Evolutionary conservation across 2,888 invertebrate genomes (phyloP).

Genomic region (Adineta ricciae): DNA sequence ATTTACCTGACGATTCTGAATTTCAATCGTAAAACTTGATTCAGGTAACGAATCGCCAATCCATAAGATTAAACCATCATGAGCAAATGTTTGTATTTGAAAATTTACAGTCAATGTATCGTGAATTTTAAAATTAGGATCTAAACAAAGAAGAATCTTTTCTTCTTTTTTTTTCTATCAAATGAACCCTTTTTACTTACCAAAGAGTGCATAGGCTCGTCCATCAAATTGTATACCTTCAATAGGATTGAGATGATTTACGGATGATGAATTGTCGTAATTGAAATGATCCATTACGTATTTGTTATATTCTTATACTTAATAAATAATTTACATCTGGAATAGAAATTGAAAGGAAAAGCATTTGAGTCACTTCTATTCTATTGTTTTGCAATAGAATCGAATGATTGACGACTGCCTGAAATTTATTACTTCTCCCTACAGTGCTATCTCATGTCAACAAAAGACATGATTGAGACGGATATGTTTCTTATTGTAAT

Average conservation of each 20-base stretch:
- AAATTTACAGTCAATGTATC: not conserved
- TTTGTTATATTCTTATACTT: not conserved
- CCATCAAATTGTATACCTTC: constrained; percentile 21
- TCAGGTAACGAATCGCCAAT: not conserved
- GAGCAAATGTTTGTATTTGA: constrained; percentile 19
- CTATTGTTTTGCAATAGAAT: not conserved
- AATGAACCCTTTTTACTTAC: not conserved
- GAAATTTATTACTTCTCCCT: not conserved
- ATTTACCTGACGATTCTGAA: not conserved
- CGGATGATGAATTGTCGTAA: not conserved
- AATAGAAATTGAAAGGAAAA: not conserved
- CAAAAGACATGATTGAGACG: not conserved
- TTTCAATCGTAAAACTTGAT: constrained; percentile 3
- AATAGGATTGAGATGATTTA: not conserved
- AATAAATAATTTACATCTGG: not conserved
- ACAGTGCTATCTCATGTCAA: not conserved
- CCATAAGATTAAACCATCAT: not conserved
- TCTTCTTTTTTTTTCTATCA: not conserved
- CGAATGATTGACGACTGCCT: not conserved
- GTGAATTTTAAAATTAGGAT: constrained; percentile 6
- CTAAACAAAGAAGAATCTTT: not conserved
- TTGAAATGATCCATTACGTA: not conserved
- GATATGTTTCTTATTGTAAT: not conserved
- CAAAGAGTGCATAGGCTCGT: not conserved
- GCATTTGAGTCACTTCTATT: not conserved